Evolutionary conservation across 1,140 invertebrate species (phyloP).

Genomic region (Sycobia sp.): DNA sequence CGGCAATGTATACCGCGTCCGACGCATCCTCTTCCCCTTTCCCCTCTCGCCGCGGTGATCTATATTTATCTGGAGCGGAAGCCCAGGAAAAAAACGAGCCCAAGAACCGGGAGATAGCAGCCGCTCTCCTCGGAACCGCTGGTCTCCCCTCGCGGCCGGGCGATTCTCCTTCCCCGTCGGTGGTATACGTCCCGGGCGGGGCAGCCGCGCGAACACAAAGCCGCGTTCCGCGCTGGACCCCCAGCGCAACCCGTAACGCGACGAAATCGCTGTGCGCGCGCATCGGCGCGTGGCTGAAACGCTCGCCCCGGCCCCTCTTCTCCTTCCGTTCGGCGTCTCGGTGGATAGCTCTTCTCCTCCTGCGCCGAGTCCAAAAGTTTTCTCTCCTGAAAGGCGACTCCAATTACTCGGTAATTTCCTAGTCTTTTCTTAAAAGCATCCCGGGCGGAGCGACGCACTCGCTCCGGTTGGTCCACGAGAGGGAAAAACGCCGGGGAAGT

Average conservation of each 20-base stretch:
- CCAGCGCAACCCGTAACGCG: too few species aligned
- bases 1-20: background rate
- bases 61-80: background rate
- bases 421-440: constrained; percentile 28
- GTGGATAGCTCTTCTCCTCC: too few species aligned
- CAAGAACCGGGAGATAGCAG: background rate
- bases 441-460: background rate
- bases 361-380: constrained; percentile 4
- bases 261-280: too few species aligned
- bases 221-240: too few species aligned
- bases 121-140: constrained; percentile 1
- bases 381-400: constrained; percentile 18
- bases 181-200: too few species aligned
- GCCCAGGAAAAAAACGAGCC: constrained; percentile 4
- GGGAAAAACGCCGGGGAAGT: background rate
- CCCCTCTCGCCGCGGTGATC: too few species aligned
- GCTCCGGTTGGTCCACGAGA: background rate
- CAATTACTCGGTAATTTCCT: constrained; percentile 33
- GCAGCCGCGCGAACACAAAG: too few species aligned
- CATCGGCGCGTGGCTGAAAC: too few species aligned
- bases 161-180: too few species aligned
- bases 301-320: too few species aligned
- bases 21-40: too few species aligned
- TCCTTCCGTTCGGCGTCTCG: too few species aligned
- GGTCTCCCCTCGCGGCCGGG: background rate